phyloP scores from a whole-genome alignment of 2,888 invertebrate genomes.

The Mycalesis mineus region DNA sequence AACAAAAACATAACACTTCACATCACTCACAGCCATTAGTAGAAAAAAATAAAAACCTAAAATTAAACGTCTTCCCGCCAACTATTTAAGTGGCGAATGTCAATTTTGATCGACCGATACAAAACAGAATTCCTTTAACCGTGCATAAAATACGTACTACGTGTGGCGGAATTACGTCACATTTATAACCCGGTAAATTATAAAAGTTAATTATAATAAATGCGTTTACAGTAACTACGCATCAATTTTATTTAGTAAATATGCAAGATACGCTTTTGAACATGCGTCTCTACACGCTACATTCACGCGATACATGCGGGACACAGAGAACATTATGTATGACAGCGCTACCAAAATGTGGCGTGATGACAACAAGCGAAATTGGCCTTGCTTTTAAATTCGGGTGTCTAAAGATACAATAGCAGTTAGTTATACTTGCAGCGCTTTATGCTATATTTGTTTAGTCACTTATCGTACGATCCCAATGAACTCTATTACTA shows the following conservation, averaged over 20 bases:
- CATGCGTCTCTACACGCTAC: slow-evolving; percentile 31
- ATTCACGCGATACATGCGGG: slow-evolving; percentile 31
- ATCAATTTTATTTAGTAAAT: slow-evolving; percentile 30
- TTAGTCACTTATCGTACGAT: slow-evolving; percentile 40
- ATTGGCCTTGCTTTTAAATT: slow-evolving; percentile 30
- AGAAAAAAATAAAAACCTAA: slow-evolving; percentile 32
- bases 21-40: slow-evolving; percentile 54
- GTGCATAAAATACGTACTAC: slow-evolving; percentile 26
- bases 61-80: slow-evolving; percentile 56
- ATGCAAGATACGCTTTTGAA: slow-evolving; percentile 17
- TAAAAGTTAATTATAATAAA: slow-evolving; percentile 26
- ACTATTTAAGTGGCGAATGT: slow-evolving; percentile 47
- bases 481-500: slow-evolving; percentile 37
- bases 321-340: slow-evolving; percentile 20
- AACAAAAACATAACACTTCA: slow-evolving; percentile 51
- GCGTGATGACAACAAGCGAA: slow-evolving; percentile 27
- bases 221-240: slow-evolving; percentile 24
- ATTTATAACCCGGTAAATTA: slow-evolving; percentile 26
- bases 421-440: slow-evolving; percentile 37
- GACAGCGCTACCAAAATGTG: slow-evolving; percentile 29
- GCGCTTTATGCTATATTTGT: slow-evolving; percentile 28
- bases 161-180: slow-evolving; percentile 20
- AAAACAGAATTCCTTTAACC: slow-evolving; percentile 22
- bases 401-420: slow-evolving; percentile 29
- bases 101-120: slow-evolving; percentile 39